These are phyloP conservation scores for Mesitornis unicolor DNA, from an alignment of 2,113 vertebrate genomes.

Conservation along the genomic window DNA sequence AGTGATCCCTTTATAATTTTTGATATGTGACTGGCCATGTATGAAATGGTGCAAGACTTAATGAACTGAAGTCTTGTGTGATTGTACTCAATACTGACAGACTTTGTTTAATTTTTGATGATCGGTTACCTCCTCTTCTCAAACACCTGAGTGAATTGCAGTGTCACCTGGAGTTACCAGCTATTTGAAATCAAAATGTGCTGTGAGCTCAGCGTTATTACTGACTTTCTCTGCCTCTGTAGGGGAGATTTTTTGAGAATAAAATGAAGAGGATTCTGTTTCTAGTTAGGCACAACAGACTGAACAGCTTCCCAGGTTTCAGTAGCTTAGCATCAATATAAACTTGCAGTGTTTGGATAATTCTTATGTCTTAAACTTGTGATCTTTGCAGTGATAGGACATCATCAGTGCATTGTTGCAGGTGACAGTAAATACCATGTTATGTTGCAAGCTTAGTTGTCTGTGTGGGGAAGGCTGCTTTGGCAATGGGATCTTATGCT, in stretches of 20 bases:
- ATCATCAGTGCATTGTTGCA: background rate
- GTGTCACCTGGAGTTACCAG: background rate
- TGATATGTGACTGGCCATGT: background rate
- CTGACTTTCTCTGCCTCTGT: background rate
- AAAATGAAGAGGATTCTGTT: background rate
- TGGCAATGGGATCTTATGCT: background rate
- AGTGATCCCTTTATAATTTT: background rate
- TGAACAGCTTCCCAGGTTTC: background rate
- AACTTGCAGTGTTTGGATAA: background rate
- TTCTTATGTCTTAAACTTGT: background rate
- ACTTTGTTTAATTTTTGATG: conserved; percentile 1
- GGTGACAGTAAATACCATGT: background rate
- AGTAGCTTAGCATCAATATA: background rate
- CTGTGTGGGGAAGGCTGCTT: background rate
- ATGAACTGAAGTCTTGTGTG: background rate
- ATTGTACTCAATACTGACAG: background rate
- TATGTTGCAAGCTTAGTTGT: background rate
- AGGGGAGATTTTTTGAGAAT: background rate
- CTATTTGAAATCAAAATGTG: background rate
- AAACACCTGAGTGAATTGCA: background rate
- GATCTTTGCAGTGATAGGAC: background rate
- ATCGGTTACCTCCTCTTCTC: background rate
- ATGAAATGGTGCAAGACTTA: background rate
- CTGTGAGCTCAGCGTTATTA: background rate
- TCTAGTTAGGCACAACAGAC: background rate